Evolutionary conservation across 2,797 vertebrate genomes (phyloP), one percentile per base, ranked within the genome.

Genomic region (Gorsachius magnificus): DNA sequence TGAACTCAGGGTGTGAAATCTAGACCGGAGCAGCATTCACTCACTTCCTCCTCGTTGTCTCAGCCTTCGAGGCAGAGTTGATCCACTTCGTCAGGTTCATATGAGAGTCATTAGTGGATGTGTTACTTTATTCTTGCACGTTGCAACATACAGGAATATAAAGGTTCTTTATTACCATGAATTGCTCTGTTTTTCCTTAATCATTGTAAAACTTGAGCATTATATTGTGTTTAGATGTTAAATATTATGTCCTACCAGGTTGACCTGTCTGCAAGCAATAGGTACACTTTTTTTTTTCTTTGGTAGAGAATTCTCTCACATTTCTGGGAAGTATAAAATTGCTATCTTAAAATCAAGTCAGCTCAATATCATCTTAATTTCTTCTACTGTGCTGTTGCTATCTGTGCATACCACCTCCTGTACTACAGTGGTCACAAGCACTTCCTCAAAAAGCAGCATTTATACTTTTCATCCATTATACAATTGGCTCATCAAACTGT

Each of bases 61-160:
- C n/a, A 26, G 36, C 72, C 54, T 69, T 58, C 65, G 43, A 26
- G 74, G 46, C 46, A 76, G 38, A 50, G 54, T 9, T 90, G 45
- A 19, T 50, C 57, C 78, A 13, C 76, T 68, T 36, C 22, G n/a
- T 56, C 61, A 69, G 33, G 43, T 38, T 90, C 43, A 13, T 2
- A 4, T 5, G n/a, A 72, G 54, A 14, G 16, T 21, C n/a, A 4
- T 46, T 35, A 38, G 10, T 13, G 25, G 20, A 3, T 14, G 24
- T 7, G 1, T 18, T 51, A 5, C 13, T 85, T 83, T n/a, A 33
- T 36, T 79, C 56, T 77, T 75, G 48, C 26, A 13, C 3, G 0
- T 48, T 58, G 31, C 51, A 48, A 6, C 4, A 0, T 0, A 2
- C 5, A n/a, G 36, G 24, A 76, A 51, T 72, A 9, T 35, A 72